Evolutionary conservation across 2,888 invertebrate genomes (phyloP).

Genomic region (Polietes domitor): DNA sequence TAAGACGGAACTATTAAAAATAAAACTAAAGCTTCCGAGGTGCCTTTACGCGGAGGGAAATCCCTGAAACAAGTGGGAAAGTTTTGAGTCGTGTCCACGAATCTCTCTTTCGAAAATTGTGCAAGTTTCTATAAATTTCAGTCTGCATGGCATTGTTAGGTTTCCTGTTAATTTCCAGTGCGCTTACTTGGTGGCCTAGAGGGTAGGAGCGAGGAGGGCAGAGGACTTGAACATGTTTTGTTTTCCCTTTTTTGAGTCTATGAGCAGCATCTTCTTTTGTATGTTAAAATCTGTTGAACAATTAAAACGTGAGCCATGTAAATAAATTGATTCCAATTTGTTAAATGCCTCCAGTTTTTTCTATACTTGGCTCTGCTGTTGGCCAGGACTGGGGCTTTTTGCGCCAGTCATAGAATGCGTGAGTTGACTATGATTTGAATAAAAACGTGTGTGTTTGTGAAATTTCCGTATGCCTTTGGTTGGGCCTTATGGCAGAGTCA

Average conservation of each 20-base stretch:
- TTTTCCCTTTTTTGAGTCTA: conserved; percentile 31
- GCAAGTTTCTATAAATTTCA: neutral
- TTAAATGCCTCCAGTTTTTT: conserved; percentile 50
- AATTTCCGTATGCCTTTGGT: conserved; percentile 12
- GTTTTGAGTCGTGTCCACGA: neutral
- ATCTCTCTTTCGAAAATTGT: neutral
- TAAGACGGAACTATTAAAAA: conserved; percentile 8
- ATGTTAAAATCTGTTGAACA: conserved; percentile 71
- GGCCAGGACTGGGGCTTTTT: conserved; percentile 1
- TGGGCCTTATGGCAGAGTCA: neutral
- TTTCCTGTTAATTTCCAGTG: neutral
- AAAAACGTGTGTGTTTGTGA: conserved; percentile 59
- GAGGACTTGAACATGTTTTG: conserved; percentile 14
- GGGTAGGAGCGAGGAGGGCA: neutral
- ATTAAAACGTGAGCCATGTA: conserved; percentile 78
- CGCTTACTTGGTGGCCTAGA: no score
- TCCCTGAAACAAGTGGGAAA: conserved; percentile 22
- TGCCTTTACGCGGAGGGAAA: no score
- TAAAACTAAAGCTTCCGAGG: neutral
- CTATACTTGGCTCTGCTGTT: conserved; percentile 7
- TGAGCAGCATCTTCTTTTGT: conserved; percentile 50
- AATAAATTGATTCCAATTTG: conserved; percentile 71
- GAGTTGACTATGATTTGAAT: conserved; percentile 64
- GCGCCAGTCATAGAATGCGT: conserved; percentile 52
- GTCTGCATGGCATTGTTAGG: neutral